Evolutionary conservation across 2,113 vertebrate species (phyloP), one percentile per base, ranked within the genome.

Genomic region (Hymenochirus boettgeri): DNA sequence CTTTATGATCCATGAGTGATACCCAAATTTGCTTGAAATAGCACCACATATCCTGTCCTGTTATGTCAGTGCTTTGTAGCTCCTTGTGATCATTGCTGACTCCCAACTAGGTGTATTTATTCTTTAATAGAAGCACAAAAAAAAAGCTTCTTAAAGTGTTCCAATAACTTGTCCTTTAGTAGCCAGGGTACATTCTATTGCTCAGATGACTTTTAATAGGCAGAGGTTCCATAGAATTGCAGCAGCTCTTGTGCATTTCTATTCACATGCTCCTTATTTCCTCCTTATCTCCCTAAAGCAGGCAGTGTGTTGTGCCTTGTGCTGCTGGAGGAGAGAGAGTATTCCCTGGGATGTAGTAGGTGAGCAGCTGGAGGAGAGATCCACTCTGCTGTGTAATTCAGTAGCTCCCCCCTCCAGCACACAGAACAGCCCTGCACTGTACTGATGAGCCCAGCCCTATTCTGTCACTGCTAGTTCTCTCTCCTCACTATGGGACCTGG

Each of bases 81-180:
- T 58, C 63, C 42, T 57, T 23, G 29, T 57, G 13, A 50, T 55
- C 63, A 65, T 57, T 10, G 54, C 22, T 25, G 26, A 37, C 25
- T 8, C 53, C 57, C 13, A 57, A 26, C 18, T 35, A 57, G 12
- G n/a, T n/a, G n/a, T n/a, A n/a, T n/a, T n/a, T n/a, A n/a, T n/a
- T n/a, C n/a, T n/a, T n/a, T n/a, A n/a, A n/a, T n/a, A n/a, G n/a
- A n/a, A n/a, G n/a, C n/a, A n/a, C n/a, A n/a, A n/a, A n/a, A n/a
- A n/a, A n/a, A 74, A 61, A 74, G 71, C 82, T 85, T 79, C 79
- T 82, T 77, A 87, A 86, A 86, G 83, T 83, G 77, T 73, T 76
- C 74, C 78, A 53, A 77, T 80, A 87, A 88, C 77, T 89, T 85
- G 81, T 76, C 76, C 71, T 42, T 42, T n/a, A 15, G 17, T 6